Evolutionary conservation across 1,140 invertebrate genomes (phyloP).

Genomic region (Gryllus bimaculatus): DNA sequence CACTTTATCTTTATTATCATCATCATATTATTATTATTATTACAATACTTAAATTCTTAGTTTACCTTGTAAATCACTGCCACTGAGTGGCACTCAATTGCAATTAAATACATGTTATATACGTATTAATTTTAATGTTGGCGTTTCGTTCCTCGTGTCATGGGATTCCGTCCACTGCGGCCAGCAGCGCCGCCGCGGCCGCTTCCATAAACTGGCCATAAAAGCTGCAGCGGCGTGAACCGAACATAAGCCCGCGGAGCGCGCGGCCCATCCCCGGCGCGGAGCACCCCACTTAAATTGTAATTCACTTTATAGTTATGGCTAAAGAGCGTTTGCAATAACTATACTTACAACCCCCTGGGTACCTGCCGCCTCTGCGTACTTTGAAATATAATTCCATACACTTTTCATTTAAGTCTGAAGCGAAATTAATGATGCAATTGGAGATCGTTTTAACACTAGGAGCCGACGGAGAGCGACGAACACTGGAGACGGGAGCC

Average conservation of each 20-base stretch:
- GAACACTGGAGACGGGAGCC: not conserved
- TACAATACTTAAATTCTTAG: no score
- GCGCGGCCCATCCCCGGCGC: no score
- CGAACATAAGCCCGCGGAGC: not conserved
- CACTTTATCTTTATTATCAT: no score
- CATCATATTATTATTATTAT: no score
- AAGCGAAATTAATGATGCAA: not conserved
- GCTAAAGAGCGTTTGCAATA: not conserved
- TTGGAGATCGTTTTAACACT: not conserved
- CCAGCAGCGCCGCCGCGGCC: no score
- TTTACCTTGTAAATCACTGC: no score
- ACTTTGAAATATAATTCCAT: not conserved
- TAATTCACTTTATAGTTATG: conserved; percentile 2
- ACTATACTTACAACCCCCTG: not conserved
- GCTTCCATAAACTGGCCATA: not conserved
- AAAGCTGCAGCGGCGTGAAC: not conserved
- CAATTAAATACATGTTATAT: no score
- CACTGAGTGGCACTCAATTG: no score
- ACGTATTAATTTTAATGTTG: no score
- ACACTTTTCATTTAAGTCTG: not conserved
- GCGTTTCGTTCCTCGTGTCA: no score
- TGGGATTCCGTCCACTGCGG: no score
- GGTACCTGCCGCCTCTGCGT: not conserved
- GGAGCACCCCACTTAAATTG: not conserved
- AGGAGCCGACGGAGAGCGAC: not conserved